Evolutionary conservation across 2,797 vertebrate species (phyloP), one percentile per base, ranked within the genome.

Genomic region (Bovichtus diacanthus): DNA sequence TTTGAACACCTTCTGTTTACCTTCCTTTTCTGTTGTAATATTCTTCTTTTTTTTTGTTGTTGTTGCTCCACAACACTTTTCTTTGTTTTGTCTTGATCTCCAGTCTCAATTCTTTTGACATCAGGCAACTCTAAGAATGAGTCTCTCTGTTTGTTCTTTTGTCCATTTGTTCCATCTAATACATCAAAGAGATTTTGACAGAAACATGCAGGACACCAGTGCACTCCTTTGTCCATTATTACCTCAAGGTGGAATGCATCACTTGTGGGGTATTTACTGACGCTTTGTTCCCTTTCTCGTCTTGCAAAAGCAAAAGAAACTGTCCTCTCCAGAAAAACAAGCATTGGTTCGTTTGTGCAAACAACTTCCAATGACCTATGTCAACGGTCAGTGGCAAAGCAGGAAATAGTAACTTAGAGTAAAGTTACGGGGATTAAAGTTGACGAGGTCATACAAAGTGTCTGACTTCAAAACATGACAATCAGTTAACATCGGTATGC

Each of bases 271-370:
- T 58, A 71, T 80, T 73, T 47, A 54, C 44, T 36, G 21, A 39
- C 39, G 31, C 59, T 69, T 72, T 69, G 58, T 51, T 76, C 4
- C 6, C 44, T 67, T 53, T 64, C 25, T 78, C 44, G 62, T 83
- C 47, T 60, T 55, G 60, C 15, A 9, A 4, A 41, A n/a, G 27
- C n/a, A 12, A 65, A 76, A 56, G 5, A 76, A 74, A 19, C 11
- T 46, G 23, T 25, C 4, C 50, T 47, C 23, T 70, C 19, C 16
- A 27, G 43, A 44, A 55, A 69, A 70, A 76, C 2, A 16, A 51
- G 7, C 34, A 23, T 9, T 60, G 54, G 19, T 39, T n/a, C 1
- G 0, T 55, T 50, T 34, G 23, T 21, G 10, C 47, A 31, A 69
- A 67, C n/a, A 49, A n/a, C 58, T 83, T 76, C 43, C 49, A 61